Evolutionary conservation across 2,888 invertebrate species (phyloP).

Genomic region (Galerucella calmariensis): DNA sequence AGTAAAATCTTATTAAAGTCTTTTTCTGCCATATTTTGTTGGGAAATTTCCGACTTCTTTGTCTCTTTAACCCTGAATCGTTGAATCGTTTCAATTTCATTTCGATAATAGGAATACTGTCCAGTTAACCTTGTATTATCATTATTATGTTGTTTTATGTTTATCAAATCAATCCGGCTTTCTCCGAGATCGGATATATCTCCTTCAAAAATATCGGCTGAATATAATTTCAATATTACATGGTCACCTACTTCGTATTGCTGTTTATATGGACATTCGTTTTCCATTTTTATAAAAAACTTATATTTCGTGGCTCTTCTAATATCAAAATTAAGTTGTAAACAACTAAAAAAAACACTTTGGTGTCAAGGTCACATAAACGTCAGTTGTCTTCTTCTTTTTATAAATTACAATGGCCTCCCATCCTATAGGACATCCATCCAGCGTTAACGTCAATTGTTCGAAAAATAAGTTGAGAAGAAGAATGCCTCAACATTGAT

Average conservation of each 20-base stretch:
- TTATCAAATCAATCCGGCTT: conserved; percentile 43
- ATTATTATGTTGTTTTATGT: conserved; percentile 48
- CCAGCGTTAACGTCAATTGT: too few species aligned
- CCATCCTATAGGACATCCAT: too few species aligned
- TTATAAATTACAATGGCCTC: too few species aligned
- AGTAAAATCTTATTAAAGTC: conserved; percentile 40
- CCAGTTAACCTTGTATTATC: conserved; percentile 41
- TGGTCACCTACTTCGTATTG: conserved; percentile 42
- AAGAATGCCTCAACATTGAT: too few species aligned
- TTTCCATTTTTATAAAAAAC: conserved; percentile 23
- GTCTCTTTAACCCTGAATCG: conserved; percentile 34
- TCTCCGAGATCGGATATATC: conserved; percentile 45
- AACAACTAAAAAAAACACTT: background rate
- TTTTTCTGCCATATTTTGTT: conserved; percentile 2
- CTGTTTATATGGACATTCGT: conserved; percentile 37
- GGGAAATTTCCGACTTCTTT: conserved; percentile 19
- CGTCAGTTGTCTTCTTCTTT: too few species aligned
- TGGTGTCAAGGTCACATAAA: too few species aligned
- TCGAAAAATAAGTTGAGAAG: too few species aligned
- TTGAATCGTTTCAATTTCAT: conserved; percentile 45
- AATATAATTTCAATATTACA: conserved; percentile 44
- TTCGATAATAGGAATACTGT: conserved; percentile 46
- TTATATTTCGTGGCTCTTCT: too few species aligned
- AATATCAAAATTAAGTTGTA: background rate
- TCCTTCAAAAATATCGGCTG: conserved; percentile 49